Evolutionary conservation across 2,888 invertebrate genomes (phyloP), one percentile per base, ranked within the genome.

Genomic region (Plemyria rubiginata): DNA sequence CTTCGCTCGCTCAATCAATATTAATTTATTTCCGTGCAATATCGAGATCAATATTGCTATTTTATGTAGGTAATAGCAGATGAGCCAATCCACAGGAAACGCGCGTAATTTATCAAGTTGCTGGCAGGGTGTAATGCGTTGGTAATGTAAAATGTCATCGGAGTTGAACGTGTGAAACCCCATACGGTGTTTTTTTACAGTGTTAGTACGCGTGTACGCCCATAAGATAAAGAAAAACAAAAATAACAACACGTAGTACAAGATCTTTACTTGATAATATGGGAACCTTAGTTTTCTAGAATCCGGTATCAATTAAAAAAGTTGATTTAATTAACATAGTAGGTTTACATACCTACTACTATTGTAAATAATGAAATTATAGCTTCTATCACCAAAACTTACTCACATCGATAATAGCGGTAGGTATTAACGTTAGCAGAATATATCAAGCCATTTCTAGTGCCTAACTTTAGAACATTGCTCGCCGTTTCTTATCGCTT

Each of bases 81-180:
- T 56, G 53, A 60, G 29, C 41, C 45, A 45, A 54, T 56, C 53
- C 56, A 15, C 56, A 29, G 13, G 56, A 64, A 58, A 62, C 12
- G 57, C 43, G 43, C 40, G 66, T 64, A 61, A 70, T 71, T 65
- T 70, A 67, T 72, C 68, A 70, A 64, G 61, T 56, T 66, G 55
- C 59, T 63, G 58, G 54, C 58, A 52, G 49, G 49, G 48, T 48
- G 52, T 65, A 66, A 61, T 59, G 60, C 36, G 55, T 45, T 45
- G 22, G 53, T 52, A 45, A 60, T 57, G 54, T 56, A 36, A 66
- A 59, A 56, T 60, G 62, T 63, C 67, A 62, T 60, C 40, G 45
- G 55, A 60, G 59, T 57, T 32, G 46, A 59, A 65, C 56, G 56
- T 52, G 52, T 32, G 50, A 57, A 45, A 3, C 16, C 5, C 3